Evolutionary conservation across 1,140 invertebrate genomes (phyloP), one percentile per base, ranked within the genome.

Genomic region (Microvelia longipes): DNA sequence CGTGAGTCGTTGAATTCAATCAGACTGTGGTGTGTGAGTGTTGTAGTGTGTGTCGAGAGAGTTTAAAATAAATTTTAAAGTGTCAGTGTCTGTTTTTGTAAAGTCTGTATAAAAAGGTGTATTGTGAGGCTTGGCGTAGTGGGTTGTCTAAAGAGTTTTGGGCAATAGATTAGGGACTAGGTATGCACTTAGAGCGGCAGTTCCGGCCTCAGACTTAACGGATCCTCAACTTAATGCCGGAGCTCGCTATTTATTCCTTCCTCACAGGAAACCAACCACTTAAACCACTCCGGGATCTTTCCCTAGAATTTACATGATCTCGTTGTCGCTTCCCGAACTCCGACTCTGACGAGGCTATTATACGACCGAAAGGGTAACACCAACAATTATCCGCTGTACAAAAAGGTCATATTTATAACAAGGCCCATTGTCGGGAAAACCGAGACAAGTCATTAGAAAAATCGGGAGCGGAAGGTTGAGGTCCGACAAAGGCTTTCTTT

Each of bases 221-320:
- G 71, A 72, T 72, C 71, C 69, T 70, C 69, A 64, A 50, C 61
- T 50, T 50, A 65, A 66, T 50, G 35, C 35, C 35, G 35, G 35
- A 50, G 35, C 35, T 50, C 50, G 66, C 71, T 72, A 72, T 72
- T 72, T 72, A 72, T 72, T 72, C 71, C 71, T 72, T 72, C 71
- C 71, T 72, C 69, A 68, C 71, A 72, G 71, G 71, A 72, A 72
- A 72, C 68, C 71, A 69, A 27, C 71, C 71, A 72, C 71, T 72
- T 72, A 72, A 72, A 72, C 68, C 71, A 29, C n/a, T 25, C 30
- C 30, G 29, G 24, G 13, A 5, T 2, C 25, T 30, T 28, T 26
- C n/a, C 24, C 69, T 28, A 72, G 68, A 72, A 72, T 72, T 72
- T 72, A 72, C 71, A 72, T 70, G 69, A 29, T 26, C 66, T 28